Evolutionary conservation across 2,113 vertebrate species (phyloP).

Genomic region (Xenopus borealis): DNA sequence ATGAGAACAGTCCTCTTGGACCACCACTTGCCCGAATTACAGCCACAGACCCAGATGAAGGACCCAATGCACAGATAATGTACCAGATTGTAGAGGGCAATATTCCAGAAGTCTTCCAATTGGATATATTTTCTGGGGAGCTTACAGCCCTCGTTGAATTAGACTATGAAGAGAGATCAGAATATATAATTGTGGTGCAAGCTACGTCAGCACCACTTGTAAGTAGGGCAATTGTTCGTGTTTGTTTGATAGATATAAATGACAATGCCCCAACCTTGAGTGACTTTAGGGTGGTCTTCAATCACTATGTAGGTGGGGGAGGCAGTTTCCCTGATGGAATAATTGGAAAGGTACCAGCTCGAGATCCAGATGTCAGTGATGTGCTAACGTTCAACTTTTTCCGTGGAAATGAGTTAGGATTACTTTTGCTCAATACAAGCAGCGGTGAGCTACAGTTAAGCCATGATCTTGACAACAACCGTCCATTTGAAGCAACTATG

Average conservation of each 20-base stretch:
- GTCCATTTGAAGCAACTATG: conserved; percentile 92
- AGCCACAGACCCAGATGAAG: conserved; percentile 89
- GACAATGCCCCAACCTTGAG: conserved; percentile 86
- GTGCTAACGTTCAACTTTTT: conserved; percentile 83
- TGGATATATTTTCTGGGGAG: conserved; percentile 95
- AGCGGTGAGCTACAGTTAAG: conserved; percentile 88
- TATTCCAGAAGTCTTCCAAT: conserved; percentile 91
- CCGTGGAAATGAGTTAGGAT: conserved; percentile 86
- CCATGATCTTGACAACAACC: conserved; percentile 87
- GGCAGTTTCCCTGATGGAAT: conserved; percentile 86
- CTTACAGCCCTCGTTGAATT: conserved; percentile 85
- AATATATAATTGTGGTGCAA: conserved; percentile 91
- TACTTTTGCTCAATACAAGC: conserved; percentile 84
- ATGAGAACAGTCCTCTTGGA: conserved; percentile 94
- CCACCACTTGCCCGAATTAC: conserved; percentile 84
- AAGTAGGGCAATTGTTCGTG: conserved; percentile 88
- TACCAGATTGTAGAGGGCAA: conserved; percentile 97
- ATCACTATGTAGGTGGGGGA: conserved; percentile 91
- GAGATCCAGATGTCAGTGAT: conserved; percentile 86
- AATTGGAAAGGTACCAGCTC: conserved; percentile 86
- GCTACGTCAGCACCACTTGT: conserved; percentile 92
- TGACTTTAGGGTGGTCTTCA: conserved; percentile 97
- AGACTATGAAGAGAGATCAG: conserved; percentile 83
- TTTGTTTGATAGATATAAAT: conserved; percentile 85
- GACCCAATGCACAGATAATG: conserved; percentile 95